Conservation (phyloP, 2,113 vertebrate species). For the Sinocyclocheilus grahami region DNA sequence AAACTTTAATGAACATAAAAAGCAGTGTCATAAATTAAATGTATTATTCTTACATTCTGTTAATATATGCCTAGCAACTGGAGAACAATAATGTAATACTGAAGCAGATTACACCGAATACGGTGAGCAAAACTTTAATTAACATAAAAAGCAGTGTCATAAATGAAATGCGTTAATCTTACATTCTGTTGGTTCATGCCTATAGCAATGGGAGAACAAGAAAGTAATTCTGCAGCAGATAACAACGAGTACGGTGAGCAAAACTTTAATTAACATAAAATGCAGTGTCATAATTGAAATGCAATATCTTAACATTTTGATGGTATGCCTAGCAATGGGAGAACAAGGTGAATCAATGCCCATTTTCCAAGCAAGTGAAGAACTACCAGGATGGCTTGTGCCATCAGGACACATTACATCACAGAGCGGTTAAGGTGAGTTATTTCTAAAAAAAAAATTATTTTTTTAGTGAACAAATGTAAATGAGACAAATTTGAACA, state of each 20-base stretch:
- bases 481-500: too few relatives aligned
- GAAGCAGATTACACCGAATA: neutral
- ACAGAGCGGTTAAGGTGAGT: slow-evolving; percentile 76
- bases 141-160: too few relatives aligned
- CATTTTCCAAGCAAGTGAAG: slow-evolving; percentile 69
- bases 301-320: neutral
- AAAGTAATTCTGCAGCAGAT: neutral
- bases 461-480: too few relatives aligned
- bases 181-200: too few relatives aligned
- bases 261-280: neutral
- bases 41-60: neutral
- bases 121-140: slow-evolving; percentile 15
- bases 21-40: neutral
- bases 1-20: neutral
- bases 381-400: slow-evolving; percentile 76
- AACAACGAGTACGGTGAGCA: slow-evolving; percentile 19
- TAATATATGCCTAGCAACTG: neutral
- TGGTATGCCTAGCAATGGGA: slow-evolving; percentile 21
- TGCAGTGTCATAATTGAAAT: neutral
- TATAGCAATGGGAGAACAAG: neutral
- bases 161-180: too few relatives aligned
- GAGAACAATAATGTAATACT: neutral
- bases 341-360: slow-evolving; percentile 29
- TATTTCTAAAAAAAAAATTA: neutral
- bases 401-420: slow-evolving; percentile 79